These are phyloP conservation scores for Auanema sp. DNA, from an alignment of 2,888 invertebrate genomes.

Conservation along the genomic window DNA sequence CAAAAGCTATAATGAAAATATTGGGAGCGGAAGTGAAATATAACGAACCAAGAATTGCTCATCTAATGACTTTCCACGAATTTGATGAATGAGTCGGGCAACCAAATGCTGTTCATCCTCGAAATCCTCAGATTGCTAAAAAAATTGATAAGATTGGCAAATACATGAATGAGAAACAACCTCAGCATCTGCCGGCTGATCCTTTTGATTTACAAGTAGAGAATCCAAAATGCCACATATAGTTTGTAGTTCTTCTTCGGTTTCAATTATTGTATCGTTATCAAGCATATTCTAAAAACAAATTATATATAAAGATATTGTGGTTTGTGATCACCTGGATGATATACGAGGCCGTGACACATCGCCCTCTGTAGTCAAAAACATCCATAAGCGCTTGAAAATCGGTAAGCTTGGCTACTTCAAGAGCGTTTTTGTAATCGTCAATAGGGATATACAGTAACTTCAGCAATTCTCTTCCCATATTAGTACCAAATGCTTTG, in stretches of 20 bases:
- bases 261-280: conserved; percentile 82
- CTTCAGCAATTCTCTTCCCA: conserved; percentile 89
- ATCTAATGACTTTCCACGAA: conserved; percentile 71
- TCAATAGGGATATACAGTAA: conserved; percentile 91
- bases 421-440: conserved; percentile 87
- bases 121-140: conserved; percentile 35
- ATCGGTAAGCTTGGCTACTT: conserved; percentile 82
- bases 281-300: conserved; percentile 69
- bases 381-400: conserved; percentile 83
- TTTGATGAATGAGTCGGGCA: conserved; percentile 71
- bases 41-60: conserved; percentile 67
- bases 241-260: conserved; percentile 75
- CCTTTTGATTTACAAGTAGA: conserved; percentile 80
- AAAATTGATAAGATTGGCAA: not conserved
- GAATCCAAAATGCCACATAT: conserved; percentile 80
- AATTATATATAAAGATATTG: not conserved
- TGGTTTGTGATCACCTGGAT: conserved; percentile 67
- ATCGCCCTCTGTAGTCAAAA: conserved; percentile 81
- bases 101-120: conserved; percentile 86
- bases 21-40: not conserved
- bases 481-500: conserved; percentile 76
- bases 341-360: conserved; percentile 84
- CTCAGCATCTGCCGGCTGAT: conserved; percentile 22
- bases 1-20: conserved; percentile 75
- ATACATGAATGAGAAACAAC: not conserved